Base-by-base conservation (phyloP, 92 coral and sea anemone species). In the Muricea muricata region DNA sequence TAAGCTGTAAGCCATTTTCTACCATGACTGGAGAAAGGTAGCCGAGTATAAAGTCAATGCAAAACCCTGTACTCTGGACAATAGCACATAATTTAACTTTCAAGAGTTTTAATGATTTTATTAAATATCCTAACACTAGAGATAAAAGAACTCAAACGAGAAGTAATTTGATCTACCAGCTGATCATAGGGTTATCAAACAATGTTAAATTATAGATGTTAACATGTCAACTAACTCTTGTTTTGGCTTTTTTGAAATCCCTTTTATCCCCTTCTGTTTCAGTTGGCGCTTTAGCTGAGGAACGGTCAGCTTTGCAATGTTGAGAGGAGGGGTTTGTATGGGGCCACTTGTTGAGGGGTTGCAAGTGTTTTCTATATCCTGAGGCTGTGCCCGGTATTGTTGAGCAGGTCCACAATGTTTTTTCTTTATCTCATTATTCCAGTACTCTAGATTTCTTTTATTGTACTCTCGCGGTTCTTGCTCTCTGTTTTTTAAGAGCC, bases 371-470 rank as follows among this genome's bases (percentile, higher is more conserved):
- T 26, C 65, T 26, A 57, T 21, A 7, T 57, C 65, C 45, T 11
- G 45, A 39, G 45, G 45, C 50, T 45, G 50, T 45, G 15, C 15
- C 50, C 50, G 9, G 15, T 45, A 45, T 45, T 45, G 50, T 45
- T 45, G 50, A 45, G 50, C 50, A 45, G 50, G 45, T 84, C 78
- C 50, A 45, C 50, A 45, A 45, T 6, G 50, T 74, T 83, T 87
- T 78, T 87, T 33, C n/a, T 37, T 67, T 39, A 85, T 88, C 32
- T 72, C 90, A 32, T 80, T 76, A 1, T 85, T 69, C 90, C 94
- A 88, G 90, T 91, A 91, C 9, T 32, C 30, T 81, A 17, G 70
- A 17, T 17, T 91, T 65, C 14, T 70, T 76, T 90, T 91, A 11
- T 24, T n/a, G 65, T 88, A 88, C 8, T 37, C 6, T 46, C 91